Evolutionary conservation across 2,113 vertebrate genomes (phyloP).

Genomic region (Noturus placidus): DNA sequence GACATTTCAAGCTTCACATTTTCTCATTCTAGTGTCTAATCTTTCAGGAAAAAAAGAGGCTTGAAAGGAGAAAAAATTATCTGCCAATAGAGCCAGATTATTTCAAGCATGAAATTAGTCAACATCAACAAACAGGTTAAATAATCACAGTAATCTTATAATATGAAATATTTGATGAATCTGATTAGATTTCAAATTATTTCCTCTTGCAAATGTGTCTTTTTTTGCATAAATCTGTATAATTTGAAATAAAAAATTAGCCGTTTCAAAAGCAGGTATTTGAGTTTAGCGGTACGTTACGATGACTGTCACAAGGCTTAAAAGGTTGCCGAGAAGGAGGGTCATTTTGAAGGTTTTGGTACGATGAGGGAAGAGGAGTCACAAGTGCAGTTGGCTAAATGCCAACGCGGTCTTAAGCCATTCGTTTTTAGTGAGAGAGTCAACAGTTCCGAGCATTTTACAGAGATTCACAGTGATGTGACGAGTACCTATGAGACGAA

Average conservation of each 20-base stretch:
- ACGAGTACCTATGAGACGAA: background rate
- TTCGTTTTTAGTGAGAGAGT: background rate
- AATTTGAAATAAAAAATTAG: background rate
- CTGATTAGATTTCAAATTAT: background rate
- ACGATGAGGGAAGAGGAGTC: background rate
- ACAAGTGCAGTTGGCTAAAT: background rate
- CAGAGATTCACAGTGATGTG: background rate
- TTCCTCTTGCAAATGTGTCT: background rate
- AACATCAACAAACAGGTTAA: background rate
- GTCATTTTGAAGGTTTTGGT: background rate
- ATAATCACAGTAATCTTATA: background rate
- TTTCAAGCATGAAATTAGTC: background rate
- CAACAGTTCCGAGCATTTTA: no score
- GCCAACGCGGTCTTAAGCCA: background rate
- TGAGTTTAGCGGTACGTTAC: background rate
- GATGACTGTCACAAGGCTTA: background rate
- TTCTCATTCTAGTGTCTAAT: background rate
- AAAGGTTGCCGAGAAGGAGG: background rate
- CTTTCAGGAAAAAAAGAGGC: background rate
- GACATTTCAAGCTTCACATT: background rate
- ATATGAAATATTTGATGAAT: background rate
- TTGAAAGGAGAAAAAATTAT: no score
- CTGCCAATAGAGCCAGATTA: background rate
- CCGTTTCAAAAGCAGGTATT: background rate
- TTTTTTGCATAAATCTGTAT: background rate